phyloP scores from a whole-genome alignment of 2,113 vertebrate species.

The Actenoides lindsayi region DNA sequence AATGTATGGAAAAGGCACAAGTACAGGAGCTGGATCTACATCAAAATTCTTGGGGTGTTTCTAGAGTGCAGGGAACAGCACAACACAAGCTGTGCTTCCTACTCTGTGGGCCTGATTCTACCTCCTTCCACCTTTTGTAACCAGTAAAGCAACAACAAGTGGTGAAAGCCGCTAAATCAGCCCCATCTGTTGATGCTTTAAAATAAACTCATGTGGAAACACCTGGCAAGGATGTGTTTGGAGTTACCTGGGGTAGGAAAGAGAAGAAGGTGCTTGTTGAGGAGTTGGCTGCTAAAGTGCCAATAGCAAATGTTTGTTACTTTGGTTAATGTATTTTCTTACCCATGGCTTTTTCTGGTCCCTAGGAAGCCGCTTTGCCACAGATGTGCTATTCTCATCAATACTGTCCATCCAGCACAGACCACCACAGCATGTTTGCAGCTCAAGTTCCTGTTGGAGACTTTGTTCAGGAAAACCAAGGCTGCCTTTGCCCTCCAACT shows the following conservation, averaged over 20 bases:
- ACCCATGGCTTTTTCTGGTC: background rate
- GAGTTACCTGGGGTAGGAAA: background rate
- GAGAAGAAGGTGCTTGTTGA: background rate
- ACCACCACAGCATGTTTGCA: conserved; percentile 61
- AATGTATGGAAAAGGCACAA: conserved; percentile 80
- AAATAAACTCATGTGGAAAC: background rate
- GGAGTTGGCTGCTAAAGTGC: background rate
- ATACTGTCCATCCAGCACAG: background rate
- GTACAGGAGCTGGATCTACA: background rate
- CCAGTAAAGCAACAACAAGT: background rate
- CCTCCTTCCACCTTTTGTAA: background rate
- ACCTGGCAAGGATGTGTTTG: background rate
- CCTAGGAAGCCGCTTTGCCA: conserved; percentile 80
- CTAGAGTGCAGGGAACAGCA: background rate
- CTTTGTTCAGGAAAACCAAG: conserved; percentile 27
- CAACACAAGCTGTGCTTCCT: background rate
- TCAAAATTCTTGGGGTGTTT: background rate
- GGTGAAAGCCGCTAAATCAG: background rate
- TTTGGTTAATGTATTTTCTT: background rate
- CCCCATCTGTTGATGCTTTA: background rate
- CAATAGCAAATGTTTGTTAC: background rate
- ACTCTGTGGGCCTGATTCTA: background rate
- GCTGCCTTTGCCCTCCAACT: conserved; percentile 17
- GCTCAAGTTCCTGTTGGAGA: conserved; percentile 69
- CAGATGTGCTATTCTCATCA: conserved; percentile 70